Conservation (phyloP, 2,797 vertebrate genomes). For the Margarornis squamiger region DNA sequence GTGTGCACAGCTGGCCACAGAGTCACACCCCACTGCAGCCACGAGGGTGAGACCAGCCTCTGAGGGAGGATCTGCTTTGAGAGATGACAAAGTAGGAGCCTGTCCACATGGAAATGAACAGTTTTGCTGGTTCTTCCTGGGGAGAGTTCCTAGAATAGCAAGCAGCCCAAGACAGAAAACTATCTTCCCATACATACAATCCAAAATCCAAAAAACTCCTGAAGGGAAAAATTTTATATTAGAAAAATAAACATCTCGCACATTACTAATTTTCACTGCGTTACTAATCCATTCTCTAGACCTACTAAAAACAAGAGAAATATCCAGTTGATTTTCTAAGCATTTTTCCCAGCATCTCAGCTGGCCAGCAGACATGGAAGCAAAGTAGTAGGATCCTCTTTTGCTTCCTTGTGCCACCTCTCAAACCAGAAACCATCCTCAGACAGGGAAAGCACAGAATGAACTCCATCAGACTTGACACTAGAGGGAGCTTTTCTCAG, state of each 20-base stretch:
- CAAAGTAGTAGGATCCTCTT: background rate
- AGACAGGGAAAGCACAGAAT: background rate
- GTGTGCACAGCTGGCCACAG: background rate
- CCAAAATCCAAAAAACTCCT: background rate
- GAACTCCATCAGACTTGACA: background rate
- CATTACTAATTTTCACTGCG: background rate
- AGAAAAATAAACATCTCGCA: background rate
- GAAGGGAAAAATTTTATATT: background rate
- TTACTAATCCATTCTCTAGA: background rate
- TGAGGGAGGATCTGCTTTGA: background rate
- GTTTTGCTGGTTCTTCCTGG: background rate
- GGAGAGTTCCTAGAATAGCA: background rate
- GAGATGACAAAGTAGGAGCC: background rate
- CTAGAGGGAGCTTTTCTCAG: constrained; percentile 46
- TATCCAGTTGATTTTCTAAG: background rate
- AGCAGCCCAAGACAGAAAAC: background rate
- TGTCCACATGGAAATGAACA: background rate
- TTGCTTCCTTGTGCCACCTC: background rate
- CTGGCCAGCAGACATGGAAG: background rate
- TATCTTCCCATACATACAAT: background rate
- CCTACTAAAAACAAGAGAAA: background rate
- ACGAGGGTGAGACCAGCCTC: background rate
- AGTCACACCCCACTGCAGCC: background rate
- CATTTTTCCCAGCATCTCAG: background rate
- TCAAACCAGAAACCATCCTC: background rate